Evolutionary conservation across 2,797 vertebrate species (phyloP).

Genomic region (Pipistrellus pipistrellus): DNA sequence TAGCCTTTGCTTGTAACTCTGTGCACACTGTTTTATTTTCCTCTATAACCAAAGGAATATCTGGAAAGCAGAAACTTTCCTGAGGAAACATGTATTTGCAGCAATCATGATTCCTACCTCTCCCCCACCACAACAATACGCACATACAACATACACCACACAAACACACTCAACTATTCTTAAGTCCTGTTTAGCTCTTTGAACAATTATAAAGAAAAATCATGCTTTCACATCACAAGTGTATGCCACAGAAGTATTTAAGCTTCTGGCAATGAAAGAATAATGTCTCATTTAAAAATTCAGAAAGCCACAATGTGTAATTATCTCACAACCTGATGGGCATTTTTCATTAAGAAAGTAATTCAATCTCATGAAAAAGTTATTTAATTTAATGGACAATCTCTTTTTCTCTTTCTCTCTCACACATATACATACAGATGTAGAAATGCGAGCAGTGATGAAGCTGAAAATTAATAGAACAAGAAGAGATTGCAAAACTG

Average conservation of each 20-base stretch:
- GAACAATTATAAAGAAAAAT: slow-evolving; percentile 48
- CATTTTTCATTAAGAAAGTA: slow-evolving; percentile 75
- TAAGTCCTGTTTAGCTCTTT: slow-evolving; percentile 25
- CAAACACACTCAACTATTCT: background rate
- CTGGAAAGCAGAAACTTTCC: slow-evolving; percentile 56
- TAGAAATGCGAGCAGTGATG: background rate
- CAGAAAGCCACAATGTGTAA: slow-evolving; percentile 57
- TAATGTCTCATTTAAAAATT: slow-evolving; percentile 61
- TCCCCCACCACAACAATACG: background rate
- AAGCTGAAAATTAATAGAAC: slow-evolving; percentile 44
- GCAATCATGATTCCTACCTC: background rate
- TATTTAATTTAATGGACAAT: slow-evolving; percentile 56
- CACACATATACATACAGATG: background rate
- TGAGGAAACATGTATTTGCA: background rate
- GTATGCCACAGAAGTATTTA: background rate
- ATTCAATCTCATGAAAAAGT: slow-evolving; percentile 57
- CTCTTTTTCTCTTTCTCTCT: background rate
- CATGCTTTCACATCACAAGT: background rate
- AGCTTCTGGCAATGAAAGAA: slow-evolving; percentile 53
- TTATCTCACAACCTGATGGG: slow-evolving; percentile 4
- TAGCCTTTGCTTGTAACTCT: background rate
- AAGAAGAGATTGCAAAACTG: slow-evolving; percentile 30
- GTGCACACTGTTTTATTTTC: background rate
- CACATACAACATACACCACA: background rate
- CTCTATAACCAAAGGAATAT: background rate